Percentiles rank a stretch among this genome's conserved stretches.
These are phyloP conservation scores for Sphaerolaimus hirsutus DNA, from an alignment of 2,888 invertebrate genomes.

Conservation along the genomic window DNA sequence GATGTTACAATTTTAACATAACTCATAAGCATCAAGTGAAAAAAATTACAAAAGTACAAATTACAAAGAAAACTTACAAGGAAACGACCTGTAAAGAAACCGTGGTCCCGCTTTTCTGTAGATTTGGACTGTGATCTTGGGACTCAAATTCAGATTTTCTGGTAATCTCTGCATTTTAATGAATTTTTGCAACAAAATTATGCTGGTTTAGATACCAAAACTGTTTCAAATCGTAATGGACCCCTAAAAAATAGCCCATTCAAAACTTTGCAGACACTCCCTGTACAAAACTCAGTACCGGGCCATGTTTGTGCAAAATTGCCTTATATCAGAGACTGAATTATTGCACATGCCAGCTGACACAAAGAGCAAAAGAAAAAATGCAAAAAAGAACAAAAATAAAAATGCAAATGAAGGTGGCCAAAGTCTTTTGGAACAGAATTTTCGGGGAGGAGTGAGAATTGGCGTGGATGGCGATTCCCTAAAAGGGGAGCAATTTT, in stretches of 20 bases:
- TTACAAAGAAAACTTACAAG: not conserved
- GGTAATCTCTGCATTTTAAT: too few species aligned
- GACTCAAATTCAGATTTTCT: too few species aligned
- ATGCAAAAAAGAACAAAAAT: not conserved
- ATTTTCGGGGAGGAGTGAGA: not conserved
- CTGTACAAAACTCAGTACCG: conserved; percentile 35
- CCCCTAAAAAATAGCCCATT: too few species aligned
- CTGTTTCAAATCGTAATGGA: too few species aligned
- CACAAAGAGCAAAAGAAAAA: not conserved
- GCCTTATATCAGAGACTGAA: conserved; percentile 27
- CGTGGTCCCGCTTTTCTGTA: too few species aligned
- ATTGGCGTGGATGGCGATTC: not conserved
- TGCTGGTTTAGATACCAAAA: too few species aligned
- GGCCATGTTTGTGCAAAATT: conserved; percentile 39
- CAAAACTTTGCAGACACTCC: conserved; percentile 31
- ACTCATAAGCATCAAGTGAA: not conserved
- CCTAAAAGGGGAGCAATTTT: not conserved
- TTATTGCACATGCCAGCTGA: conserved; percentile 16
- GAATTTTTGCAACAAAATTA: too few species aligned
- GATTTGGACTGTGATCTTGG: too few species aligned
- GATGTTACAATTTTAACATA: too few species aligned
- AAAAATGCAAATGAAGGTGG: not conserved
- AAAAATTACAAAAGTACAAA: not conserved
- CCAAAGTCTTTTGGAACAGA: not conserved
- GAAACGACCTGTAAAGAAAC: too few species aligned